A percentile compares a stretch with the other conserved stretches of the same genome.
These are phyloP conservation scores for Cheilosia grossa DNA, from an alignment of 2,888 invertebrate species.

Conservation along the genomic window DNA sequence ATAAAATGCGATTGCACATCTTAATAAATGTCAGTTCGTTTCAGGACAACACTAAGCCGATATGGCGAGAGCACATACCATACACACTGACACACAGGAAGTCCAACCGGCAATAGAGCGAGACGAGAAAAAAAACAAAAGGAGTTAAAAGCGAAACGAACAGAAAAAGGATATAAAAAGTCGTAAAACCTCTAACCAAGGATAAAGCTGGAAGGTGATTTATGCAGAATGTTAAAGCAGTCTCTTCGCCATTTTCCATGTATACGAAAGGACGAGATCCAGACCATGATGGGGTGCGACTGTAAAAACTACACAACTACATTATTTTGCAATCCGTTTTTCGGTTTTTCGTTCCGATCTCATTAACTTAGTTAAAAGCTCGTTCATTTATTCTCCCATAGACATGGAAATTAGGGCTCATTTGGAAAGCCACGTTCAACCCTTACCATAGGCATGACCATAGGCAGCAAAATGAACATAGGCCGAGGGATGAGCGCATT, in stretches of 20 bases:
- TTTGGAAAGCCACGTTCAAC: slow-evolving; percentile 64
- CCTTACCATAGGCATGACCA: slow-evolving; percentile 24
- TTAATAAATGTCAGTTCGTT: slow-evolving; percentile 73
- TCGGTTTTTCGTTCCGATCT: slow-evolving; percentile 71
- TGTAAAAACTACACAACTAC: slow-evolving; percentile 54
- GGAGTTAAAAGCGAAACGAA: slow-evolving; percentile 42
- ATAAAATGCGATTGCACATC: slow-evolving; percentile 75
- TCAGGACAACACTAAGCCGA: slow-evolving; percentile 67
- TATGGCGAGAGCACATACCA: slow-evolving; percentile 22
- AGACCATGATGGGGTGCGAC: neutral
- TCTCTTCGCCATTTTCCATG: slow-evolving; percentile 9
- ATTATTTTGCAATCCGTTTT: slow-evolving; percentile 70
- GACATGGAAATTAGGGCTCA: slow-evolving; percentile 73
- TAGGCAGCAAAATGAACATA: slow-evolving; percentile 29
- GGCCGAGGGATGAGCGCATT: slow-evolving; percentile 28
- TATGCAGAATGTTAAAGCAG: slow-evolving; percentile 68
- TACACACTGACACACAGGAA: slow-evolving; percentile 24
- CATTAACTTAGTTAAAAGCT: slow-evolving; percentile 74
- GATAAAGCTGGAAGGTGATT: slow-evolving; percentile 73
- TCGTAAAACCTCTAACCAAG: slow-evolving; percentile 62
- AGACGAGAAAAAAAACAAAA: neutral
- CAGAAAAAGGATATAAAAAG: slow-evolving; percentile 34
- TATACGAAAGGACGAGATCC: too few relatives aligned
- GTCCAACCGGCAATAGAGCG: slow-evolving; percentile 3
- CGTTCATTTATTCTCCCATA: slow-evolving; percentile 71